Conservation (phyloP, 2,888 invertebrate species). For the Oeneis ivallda region DNA sequence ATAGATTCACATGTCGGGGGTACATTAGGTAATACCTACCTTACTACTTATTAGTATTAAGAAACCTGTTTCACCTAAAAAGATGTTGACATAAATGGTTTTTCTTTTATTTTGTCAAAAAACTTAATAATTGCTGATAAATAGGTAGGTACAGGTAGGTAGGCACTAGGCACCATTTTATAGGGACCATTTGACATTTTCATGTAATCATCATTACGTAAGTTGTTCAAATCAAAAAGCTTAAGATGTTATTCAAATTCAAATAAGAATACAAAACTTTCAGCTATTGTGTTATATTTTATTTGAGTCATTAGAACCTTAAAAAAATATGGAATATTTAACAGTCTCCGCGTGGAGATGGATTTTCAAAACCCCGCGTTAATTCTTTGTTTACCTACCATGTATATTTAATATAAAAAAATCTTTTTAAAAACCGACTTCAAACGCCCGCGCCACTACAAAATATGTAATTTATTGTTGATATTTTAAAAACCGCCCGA, state of each 20-base stretch:
- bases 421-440: no score
- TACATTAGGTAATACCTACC: not conserved
- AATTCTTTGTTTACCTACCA: no score
- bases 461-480: no score
- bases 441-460: no score
- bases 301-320: not conserved
- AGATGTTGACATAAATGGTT: no score
- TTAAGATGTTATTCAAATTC: not conserved
- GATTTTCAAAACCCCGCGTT: no score
- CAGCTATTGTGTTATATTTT: not conserved
- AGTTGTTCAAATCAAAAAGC: constrained; percentile 5
- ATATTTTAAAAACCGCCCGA: no score
- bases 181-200: constrained; percentile 9
- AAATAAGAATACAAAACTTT: not conserved
- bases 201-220: constrained; percentile 14
- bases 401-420: no score
- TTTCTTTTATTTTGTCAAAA: no score
- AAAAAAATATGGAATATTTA: no score
- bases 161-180: constrained; percentile 2
- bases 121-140: not conserved
- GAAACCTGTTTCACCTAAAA: not conserved
- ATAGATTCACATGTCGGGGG: not conserved
- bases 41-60: not conserved
- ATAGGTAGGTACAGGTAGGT: not conserved
- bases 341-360: no score